A percentile compares a stretch with the other conserved stretches of the same genome.
Conservation (phyloP, 2,888 invertebrate genomes). For the Philopedon plagiatum region DNA sequence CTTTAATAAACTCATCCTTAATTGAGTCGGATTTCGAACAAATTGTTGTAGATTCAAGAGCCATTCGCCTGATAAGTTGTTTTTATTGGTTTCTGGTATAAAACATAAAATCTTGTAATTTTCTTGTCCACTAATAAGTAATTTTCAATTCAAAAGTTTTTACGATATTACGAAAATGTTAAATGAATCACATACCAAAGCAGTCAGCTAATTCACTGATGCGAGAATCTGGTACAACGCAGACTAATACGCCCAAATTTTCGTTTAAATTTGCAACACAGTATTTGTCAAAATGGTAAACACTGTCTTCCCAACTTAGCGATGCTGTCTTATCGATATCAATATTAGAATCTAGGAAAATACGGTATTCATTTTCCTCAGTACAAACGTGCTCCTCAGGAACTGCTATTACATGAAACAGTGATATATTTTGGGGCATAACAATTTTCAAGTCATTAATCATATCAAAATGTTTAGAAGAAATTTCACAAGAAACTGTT, state of each 20-base stretch:
- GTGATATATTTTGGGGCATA: not conserved
- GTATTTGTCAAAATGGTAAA: slow-evolving; percentile 5
- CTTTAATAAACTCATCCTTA: no score
- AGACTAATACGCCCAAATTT: slow-evolving; percentile 41
- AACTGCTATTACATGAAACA: slow-evolving; percentile 51
- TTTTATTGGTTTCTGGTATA: no score
- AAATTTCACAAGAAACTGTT: not conserved
- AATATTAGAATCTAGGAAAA: slow-evolving; percentile 32
- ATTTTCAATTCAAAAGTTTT: no score
- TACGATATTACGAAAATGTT: no score
- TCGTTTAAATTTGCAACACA: slow-evolving; percentile 5
- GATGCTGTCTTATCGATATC: slow-evolving; percentile 18
- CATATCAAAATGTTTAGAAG: not conserved
- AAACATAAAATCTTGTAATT: no score
- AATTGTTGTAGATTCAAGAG: no score
- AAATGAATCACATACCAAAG: not conserved
- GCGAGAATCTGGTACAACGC: slow-evolving; percentile 32
- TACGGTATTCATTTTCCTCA: slow-evolving; percentile 32
- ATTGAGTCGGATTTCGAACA: no score
- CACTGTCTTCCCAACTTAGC: slow-evolving; percentile 34
- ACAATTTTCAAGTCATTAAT: slow-evolving; percentile 1
- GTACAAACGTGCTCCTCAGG: slow-evolving; percentile 50
- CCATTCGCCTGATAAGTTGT: no score
- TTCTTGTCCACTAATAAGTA: no score
- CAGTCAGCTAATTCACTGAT: not conserved